A percentile compares a stretch with the other conserved stretches of the same genome.
Conservation (phyloP, 1,140 invertebrate species). For the Cherax destructor region DNA sequence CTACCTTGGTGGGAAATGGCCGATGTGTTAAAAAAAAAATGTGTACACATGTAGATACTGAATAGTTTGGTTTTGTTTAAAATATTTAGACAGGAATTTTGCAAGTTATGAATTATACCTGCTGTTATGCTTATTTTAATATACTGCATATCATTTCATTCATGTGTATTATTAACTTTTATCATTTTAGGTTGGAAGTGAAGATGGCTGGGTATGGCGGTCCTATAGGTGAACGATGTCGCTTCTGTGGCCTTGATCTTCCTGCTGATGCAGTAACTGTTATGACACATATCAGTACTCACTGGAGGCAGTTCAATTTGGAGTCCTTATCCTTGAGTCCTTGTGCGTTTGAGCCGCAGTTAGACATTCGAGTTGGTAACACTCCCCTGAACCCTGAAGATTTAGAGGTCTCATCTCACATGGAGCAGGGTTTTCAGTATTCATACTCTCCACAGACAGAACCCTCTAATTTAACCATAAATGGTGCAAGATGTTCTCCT, state of each 20-base stretch:
- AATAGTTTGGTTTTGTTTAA: neutral
- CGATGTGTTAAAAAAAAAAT: too few relatives aligned
- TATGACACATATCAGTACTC: constrained; percentile 68
- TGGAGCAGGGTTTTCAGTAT: constrained; percentile 64
- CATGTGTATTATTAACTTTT: neutral
- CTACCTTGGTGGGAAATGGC: too few relatives aligned
- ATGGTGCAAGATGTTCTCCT: constrained; percentile 67
- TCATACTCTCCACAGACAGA: constrained; percentile 68
- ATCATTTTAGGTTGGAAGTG: neutral
- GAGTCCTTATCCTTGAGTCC: constrained; percentile 59
- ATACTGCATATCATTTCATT: neutral
- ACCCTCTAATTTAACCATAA: constrained; percentile 60
- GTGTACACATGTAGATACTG: neutral
- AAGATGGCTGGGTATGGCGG: constrained; percentile 56
- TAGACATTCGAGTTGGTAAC: constrained; percentile 60
- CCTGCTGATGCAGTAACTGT: constrained; percentile 69
- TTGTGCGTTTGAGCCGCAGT: constrained; percentile 60
- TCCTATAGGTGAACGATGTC: constrained; percentile 65
- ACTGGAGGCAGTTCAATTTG: constrained; percentile 67
- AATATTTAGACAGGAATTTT: neutral
- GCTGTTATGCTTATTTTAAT: neutral
- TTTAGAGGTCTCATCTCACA: constrained; percentile 62
- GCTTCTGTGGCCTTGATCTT: constrained; percentile 70
- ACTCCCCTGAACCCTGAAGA: constrained; percentile 65
- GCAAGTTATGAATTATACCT: neutral